Conservation (phyloP, 2,888 invertebrate species). For the Brachyopa scutellaris region DNA sequence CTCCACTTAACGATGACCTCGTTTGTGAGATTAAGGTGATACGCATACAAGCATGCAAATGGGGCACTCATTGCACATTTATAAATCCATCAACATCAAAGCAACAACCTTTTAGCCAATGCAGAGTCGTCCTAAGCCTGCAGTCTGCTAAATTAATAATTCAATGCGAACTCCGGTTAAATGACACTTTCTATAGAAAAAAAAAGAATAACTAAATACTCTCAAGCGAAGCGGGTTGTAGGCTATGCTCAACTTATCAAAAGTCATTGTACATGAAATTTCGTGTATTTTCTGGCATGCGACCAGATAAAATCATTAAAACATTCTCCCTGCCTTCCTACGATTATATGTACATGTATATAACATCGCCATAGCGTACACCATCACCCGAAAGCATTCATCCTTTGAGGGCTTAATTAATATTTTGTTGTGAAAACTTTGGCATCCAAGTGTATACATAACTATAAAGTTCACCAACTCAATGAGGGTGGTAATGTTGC, state of each 20-base stretch:
- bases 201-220: too few relatives aligned
- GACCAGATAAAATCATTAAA: slow-evolving; percentile 48
- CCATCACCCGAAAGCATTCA: neutral
- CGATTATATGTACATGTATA: neutral
- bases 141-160: slow-evolving; percentile 38
- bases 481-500: slow-evolving; percentile 8
- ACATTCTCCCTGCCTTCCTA: neutral
- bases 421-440: slow-evolving; percentile 28
- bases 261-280: slow-evolving; percentile 6
- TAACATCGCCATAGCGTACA: neutral
- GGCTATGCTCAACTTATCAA: slow-evolving; percentile 17
- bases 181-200: slow-evolving; percentile 11
- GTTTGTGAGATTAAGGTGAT: slow-evolving; percentile 15
- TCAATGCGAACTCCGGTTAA: slow-evolving; percentile 19
- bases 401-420: slow-evolving; percentile 34
- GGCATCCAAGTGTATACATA: slow-evolving; percentile 16
- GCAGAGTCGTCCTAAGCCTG: slow-evolving; percentile 18
- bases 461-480: slow-evolving; percentile 2
- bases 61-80: slow-evolving; percentile 11
- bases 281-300: slow-evolving; percentile 41
- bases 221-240: slow-evolving; percentile 3
- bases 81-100: slow-evolving; percentile 3
- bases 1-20: neutral
- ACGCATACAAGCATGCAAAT: neutral
- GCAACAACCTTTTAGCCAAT: slow-evolving; percentile 8